Percentiles rank a stretch among this genome's conserved stretches.
These are phyloP conservation scores for Apocrypta bakeri DNA, from an alignment of 1,140 invertebrate species.

Conservation along the genomic window DNA sequence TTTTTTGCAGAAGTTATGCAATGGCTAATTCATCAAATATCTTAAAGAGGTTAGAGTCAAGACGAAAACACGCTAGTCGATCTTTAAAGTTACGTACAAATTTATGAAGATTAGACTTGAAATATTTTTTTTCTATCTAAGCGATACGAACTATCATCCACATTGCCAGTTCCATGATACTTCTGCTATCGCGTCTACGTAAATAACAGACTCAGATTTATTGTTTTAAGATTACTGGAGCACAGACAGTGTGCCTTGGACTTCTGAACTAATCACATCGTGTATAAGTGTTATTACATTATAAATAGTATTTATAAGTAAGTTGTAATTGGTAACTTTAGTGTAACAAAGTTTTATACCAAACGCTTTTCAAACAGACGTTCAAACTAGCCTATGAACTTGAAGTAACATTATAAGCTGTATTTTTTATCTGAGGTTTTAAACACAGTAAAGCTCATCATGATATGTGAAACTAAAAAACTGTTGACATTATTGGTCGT, in stretches of 20 bases:
- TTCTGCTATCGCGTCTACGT: conserved; percentile 14
- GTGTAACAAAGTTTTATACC: neutral
- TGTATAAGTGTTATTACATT: neutral
- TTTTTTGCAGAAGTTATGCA: neutral
- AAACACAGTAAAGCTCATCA: neutral
- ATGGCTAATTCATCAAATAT: neutral
- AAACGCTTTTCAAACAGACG: neutral
- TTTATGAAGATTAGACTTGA: conserved; percentile 30
- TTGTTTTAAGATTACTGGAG: conserved; percentile 38
- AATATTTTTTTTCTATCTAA: conserved; percentile 25
- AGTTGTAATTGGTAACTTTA: neutral
- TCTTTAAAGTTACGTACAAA: conserved; percentile 1
- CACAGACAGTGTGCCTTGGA: conserved; percentile 13
- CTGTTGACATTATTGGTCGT: neutral
- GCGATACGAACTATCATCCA: conserved; percentile 46
- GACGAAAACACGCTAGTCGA: neutral
- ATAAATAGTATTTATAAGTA: neutral
- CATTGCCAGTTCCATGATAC: conserved; percentile 7
- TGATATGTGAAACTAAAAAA: neutral
- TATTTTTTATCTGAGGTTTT: neutral
- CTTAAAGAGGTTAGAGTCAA: neutral
- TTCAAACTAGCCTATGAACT: too few species aligned
- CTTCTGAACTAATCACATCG: conserved; percentile 5
- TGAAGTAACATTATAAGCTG: too few species aligned
- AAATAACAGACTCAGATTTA: conserved; percentile 37